Evolutionary conservation across 2,113 vertebrate genomes (phyloP).

Genomic region (Siphamia tubifer): DNA sequence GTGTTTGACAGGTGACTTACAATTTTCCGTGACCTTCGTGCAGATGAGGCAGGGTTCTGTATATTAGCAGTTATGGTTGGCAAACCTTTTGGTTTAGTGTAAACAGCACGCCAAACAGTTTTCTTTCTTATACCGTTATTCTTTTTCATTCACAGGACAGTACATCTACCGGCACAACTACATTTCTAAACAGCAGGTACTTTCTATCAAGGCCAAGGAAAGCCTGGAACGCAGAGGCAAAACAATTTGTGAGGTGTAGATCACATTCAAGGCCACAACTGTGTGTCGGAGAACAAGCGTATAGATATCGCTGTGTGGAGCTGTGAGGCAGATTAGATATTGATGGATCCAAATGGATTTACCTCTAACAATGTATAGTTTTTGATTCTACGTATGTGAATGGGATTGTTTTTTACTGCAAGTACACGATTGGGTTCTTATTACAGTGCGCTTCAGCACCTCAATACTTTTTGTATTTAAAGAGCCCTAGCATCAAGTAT

Average conservation of each 20-base stretch:
- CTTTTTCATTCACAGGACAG: slow-evolving; percentile 16
- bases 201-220: slow-evolving; percentile 52
- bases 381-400: too few relatives aligned
- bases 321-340: slow-evolving; percentile 26
- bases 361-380: slow-evolving; percentile 2
- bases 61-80: slow-evolving; percentile 33
- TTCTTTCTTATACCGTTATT: slow-evolving; percentile 19
- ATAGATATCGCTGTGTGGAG: slow-evolving; percentile 12
- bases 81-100: slow-evolving; percentile 20
- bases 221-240: slow-evolving; percentile 30
- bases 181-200: slow-evolving; percentile 37
- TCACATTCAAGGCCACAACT: slow-evolving; percentile 29
- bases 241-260: slow-evolving; percentile 31
- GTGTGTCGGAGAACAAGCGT: not conserved
- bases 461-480: too few relatives aligned
- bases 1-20: slow-evolving; percentile 14
- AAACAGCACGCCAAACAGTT: slow-evolving; percentile 18
- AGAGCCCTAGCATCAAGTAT: too few relatives aligned
- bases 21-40: slow-evolving; percentile 28
- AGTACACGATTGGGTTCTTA: too few relatives aligned
- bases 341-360: slow-evolving; percentile 11
- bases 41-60: slow-evolving; percentile 6
- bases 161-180: not conserved
- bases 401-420: too few relatives aligned
- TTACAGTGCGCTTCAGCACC: too few relatives aligned